Conservation (phyloP, 1,140 invertebrate genomes). For the Drosophila pseudoananassae region DNA sequence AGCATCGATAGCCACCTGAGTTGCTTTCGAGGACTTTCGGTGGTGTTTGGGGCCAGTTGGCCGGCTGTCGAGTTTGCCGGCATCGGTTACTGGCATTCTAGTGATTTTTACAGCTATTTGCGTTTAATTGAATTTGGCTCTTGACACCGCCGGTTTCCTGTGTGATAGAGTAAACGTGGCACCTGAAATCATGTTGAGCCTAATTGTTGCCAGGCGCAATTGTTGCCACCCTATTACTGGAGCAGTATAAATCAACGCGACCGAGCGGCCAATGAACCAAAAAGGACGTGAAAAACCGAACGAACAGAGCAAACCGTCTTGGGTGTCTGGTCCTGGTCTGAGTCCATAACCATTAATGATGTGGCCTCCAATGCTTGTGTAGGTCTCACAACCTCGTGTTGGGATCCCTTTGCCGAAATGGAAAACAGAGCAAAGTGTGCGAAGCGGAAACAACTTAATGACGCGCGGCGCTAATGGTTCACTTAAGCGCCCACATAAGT, state of each 20-base stretch:
- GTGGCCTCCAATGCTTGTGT: constrained; percentile 55
- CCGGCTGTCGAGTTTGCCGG: constrained; percentile 35
- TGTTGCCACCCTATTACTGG: too few species aligned
- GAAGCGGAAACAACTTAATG: constrained; percentile 83
- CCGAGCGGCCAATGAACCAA: constrained; percentile 70
- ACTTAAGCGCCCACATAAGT: constrained; percentile 83
- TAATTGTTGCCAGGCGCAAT: constrained; percentile 46
- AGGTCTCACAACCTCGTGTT: constrained; percentile 42
- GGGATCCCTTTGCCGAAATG: constrained; percentile 19
- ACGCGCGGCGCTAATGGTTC: constrained; percentile 82
- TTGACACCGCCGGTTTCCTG: constrained; percentile 42
- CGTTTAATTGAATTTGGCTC: constrained; percentile 77
- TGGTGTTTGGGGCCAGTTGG: constrained; percentile 36
- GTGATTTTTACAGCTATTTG: constrained; percentile 72
- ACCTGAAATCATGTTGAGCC: constrained; percentile 51
- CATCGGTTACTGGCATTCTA: constrained; percentile 27
- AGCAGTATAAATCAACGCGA: constrained; percentile 67
- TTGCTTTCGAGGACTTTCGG: constrained; percentile 10
- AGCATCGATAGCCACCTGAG: constrained; percentile 57
- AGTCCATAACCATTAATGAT: constrained; percentile 78
- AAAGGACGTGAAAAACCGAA: constrained; percentile 25
- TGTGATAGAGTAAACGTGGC: constrained; percentile 16
- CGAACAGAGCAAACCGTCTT: constrained; percentile 8
- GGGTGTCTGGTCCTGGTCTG: constrained; percentile 36
- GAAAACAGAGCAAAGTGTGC: constrained; percentile 74